These are phyloP conservation scores for Phenacoccus solenopsis DNA, from an alignment of 1,140 invertebrate genomes.

Conservation along the genomic window DNA sequence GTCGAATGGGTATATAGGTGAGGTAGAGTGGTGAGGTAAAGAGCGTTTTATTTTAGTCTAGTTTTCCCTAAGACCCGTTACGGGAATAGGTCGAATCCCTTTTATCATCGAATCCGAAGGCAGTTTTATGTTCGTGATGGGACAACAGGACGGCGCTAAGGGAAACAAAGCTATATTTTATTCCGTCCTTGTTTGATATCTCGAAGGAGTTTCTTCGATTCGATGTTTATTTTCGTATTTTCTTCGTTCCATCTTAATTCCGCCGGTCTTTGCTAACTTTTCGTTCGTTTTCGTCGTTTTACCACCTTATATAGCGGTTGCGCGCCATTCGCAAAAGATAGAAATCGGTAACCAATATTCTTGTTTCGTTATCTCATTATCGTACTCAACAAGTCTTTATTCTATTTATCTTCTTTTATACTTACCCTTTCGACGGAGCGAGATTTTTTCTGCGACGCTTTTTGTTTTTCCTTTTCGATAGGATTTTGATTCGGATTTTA, in stretches of 20 bases:
- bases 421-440: not conserved
- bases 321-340: not conserved
- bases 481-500: not conserved
- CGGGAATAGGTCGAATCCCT: constrained; percentile 12
- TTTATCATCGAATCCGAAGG: constrained; percentile 14
- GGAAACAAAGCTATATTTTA: constrained; percentile 16
- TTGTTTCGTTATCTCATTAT: constrained; percentile 17
- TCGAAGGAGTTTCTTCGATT: constrained; percentile 4
- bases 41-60: constrained; percentile 11
- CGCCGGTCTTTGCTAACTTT: constrained; percentile 1
- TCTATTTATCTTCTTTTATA: constrained; percentile 7
- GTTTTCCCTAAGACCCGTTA: not conserved
- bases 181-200: constrained; percentile 14
- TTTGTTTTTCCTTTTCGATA: not conserved
- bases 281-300: not conserved
- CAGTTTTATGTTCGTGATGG: constrained; percentile 17
- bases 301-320: not conserved
- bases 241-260: constrained; percentile 16
- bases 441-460: not conserved
- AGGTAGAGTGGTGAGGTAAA: not conserved
- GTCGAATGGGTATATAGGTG: not conserved
- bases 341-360: constrained; percentile 14
- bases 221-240: constrained; percentile 18
- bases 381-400: constrained; percentile 13
- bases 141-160: constrained; percentile 6